A percentile compares a stretch with the other conserved stretches of the same genome.
Conservation (phyloP, 2,113 vertebrate species). For the Steatornis caripensis region DNA sequence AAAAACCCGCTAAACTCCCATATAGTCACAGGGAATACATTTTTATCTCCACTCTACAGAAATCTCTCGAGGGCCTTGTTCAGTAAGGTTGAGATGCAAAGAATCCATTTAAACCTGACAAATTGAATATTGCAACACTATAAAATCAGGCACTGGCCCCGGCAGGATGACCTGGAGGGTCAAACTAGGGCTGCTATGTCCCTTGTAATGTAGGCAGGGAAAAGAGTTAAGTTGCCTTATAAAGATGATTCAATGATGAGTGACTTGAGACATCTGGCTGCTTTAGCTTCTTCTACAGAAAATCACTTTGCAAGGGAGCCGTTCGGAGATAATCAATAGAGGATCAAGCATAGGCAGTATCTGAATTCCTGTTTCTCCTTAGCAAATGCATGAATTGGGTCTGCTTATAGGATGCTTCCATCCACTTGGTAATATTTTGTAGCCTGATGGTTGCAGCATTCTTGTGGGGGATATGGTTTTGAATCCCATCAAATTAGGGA, state of each 20-base stretch:
- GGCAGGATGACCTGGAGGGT: neutral
- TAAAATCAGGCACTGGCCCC: neutral
- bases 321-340: neutral
- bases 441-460: neutral
- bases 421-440: neutral
- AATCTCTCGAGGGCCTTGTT: neutral
- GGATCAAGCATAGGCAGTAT: neutral
- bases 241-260: neutral
- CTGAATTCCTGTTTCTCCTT: neutral
- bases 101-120: neutral
- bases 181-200: neutral
- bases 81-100: neutral
- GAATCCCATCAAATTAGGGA: neutral
- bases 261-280: neutral
- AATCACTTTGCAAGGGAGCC: neutral
- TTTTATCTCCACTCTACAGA: neutral
- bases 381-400: neutral
- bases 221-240: neutral
- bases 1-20: neutral
- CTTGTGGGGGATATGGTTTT: neutral
- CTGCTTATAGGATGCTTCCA: neutral
- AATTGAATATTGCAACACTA: neutral
- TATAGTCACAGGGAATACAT: neutral
- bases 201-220: neutral
- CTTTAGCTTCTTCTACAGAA: neutral